phyloP scores from a whole-genome alignment of 2,113 vertebrate genomes.

The Larimichthys crocea region DNA sequence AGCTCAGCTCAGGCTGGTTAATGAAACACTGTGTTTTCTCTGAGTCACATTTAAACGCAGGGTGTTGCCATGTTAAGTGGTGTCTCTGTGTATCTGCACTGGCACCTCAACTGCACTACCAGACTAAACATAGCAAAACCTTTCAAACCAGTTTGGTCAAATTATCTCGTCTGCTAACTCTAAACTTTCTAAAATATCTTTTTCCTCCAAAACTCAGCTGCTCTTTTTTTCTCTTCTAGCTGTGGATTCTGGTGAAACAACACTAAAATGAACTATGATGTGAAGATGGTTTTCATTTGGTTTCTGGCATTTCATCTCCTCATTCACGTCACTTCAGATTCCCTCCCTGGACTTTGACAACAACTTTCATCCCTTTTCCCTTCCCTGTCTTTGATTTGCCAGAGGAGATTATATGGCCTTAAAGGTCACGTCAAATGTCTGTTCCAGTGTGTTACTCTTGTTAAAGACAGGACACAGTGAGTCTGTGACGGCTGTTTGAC shows the following conservation, averaged over 20 bases:
- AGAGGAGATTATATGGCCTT: neutral
- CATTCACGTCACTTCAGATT: neutral
- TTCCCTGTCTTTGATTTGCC: neutral
- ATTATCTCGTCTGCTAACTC: neutral
- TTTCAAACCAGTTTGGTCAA: neutral
- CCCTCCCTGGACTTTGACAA: neutral
- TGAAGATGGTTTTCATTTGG: neutral
- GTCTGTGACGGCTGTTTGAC: neutral
- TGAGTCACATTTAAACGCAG: slow-evolving; percentile 58
- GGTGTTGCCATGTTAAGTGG: slow-evolving; percentile 55
- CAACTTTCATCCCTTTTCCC: slow-evolving; percentile 14
- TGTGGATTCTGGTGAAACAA: neutral
- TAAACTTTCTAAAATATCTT: too few species aligned
- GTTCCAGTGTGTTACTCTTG: neutral
- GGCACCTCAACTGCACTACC: slow-evolving; percentile 25
- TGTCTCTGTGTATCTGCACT: slow-evolving; percentile 20
- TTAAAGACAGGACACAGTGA: neutral
- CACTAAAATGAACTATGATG: neutral
- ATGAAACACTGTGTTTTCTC: neutral
- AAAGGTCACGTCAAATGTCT: neutral
- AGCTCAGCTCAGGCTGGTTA: slow-evolving; percentile 5
- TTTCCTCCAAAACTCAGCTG: neutral
- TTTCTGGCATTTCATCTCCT: slow-evolving; percentile 3
- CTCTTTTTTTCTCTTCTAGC: too few species aligned
- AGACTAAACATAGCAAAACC: slow-evolving; percentile 46